Conservation (phyloP, 2,888 invertebrate species). For the Resseliella maxima region DNA sequence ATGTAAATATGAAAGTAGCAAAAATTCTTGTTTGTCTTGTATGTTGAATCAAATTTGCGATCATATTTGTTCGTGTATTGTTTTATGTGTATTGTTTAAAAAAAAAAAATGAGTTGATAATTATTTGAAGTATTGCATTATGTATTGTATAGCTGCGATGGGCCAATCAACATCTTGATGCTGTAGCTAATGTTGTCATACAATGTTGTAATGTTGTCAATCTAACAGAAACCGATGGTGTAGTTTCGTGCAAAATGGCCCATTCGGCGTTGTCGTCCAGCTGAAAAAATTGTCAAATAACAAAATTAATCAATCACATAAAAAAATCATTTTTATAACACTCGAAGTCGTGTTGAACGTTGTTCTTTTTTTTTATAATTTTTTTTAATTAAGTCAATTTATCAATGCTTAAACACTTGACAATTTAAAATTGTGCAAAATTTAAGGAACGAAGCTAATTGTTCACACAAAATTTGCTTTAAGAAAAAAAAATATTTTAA, state of each 20-base stretch:
- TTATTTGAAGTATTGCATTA: background rate
- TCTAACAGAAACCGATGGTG: slow-evolving; percentile 72
- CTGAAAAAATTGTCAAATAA: slow-evolving; percentile 61
- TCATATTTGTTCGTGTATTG: background rate
- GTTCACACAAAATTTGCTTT: background rate
- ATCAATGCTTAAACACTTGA: background rate
- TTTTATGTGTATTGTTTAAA: background rate
- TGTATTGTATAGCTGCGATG: background rate
- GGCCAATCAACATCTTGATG: background rate
- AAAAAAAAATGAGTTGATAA: background rate
- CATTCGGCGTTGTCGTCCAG: slow-evolving; percentile 78
- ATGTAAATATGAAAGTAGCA: background rate
- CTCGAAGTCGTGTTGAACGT: background rate
- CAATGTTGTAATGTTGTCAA: background rate
- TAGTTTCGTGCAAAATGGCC: slow-evolving; percentile 85
- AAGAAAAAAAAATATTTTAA: background rate
- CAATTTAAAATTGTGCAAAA: slow-evolving; percentile 19
- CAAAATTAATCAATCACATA: slow-evolving; percentile 41
- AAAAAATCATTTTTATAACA: background rate
- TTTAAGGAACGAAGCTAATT: slow-evolving; percentile 50
- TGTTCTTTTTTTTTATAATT: background rate
- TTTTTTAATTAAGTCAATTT: background rate
- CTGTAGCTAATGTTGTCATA: background rate
- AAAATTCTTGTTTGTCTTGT: background rate
- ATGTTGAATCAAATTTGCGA: background rate